Percentiles rank a stretch among this genome's conserved stretches.
Evolutionary conservation across 2,113 vertebrate genomes (phyloP).

Genomic region (Sorex fumeus): DNA sequence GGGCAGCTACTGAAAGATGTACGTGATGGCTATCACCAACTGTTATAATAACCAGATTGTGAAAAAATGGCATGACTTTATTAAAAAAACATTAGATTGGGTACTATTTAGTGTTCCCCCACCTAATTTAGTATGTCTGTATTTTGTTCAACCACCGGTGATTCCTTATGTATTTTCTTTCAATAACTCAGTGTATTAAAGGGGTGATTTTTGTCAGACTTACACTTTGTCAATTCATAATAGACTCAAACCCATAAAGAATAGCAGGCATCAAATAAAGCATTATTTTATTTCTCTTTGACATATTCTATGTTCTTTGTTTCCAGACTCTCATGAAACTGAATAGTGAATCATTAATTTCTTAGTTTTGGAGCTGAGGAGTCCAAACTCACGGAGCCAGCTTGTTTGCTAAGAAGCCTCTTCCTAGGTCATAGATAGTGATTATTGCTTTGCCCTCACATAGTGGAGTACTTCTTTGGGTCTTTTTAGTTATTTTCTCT

Average conservation of each 20-base stretch:
- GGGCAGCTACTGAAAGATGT: not conserved
- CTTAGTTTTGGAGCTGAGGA: not conserved
- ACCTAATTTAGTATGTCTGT: not conserved
- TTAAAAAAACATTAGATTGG: not conserved
- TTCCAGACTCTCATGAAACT: not conserved
- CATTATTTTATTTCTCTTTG: conserved; percentile 30
- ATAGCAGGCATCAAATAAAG: not conserved
- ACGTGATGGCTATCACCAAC: not conserved
- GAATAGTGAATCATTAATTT: not conserved
- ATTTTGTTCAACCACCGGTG: not conserved
- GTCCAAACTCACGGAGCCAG: too few species aligned
- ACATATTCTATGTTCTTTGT: conserved; percentile 19
- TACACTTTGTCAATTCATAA: not conserved
- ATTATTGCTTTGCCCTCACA: too few species aligned
- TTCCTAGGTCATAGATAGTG: too few species aligned
- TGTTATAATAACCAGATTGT: too few species aligned
- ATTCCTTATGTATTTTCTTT: not conserved
- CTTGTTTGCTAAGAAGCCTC: too few species aligned
- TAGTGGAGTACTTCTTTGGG: too few species aligned
- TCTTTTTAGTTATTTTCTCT: too few species aligned
- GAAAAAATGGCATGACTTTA: not conserved
- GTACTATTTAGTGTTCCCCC: not conserved
- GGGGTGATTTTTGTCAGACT: not conserved
- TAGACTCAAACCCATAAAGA: not conserved
- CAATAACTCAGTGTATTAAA: conserved; percentile 3